These are phyloP conservation scores for Bugulina stolonifera DNA, from an alignment of 2,888 invertebrate genomes.

Conservation along the genomic window DNA sequence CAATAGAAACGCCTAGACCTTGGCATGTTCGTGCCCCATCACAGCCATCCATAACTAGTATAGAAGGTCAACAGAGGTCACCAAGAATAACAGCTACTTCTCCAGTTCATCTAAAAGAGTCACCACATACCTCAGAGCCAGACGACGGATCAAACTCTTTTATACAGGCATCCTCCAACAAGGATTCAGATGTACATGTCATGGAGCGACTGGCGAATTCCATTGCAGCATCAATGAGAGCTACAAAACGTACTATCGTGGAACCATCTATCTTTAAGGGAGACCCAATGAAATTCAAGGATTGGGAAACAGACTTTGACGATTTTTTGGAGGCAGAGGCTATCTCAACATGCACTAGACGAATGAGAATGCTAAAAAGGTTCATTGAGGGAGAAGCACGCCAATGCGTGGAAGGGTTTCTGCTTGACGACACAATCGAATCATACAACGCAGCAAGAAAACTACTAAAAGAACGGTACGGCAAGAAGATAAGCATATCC, in stretches of 20 bases:
- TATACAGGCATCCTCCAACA: too few species aligned
- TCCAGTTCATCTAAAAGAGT: too few species aligned
- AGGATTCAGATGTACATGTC: too few species aligned
- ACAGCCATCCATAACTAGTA: too few species aligned
- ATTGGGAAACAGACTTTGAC: constrained; percentile 19
- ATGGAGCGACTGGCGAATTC: not conserved
- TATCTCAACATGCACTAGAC: not conserved
- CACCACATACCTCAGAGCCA: too few species aligned
- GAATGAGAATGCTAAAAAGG: constrained; percentile 23
- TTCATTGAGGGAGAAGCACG: constrained; percentile 13
- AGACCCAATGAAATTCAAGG: constrained; percentile 13
- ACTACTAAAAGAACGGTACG: not conserved
- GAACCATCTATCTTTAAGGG: constrained; percentile 14
- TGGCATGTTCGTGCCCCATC: too few species aligned
- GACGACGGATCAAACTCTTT: too few species aligned
- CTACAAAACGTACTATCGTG: constrained; percentile 2
- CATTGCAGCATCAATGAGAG: not conserved
- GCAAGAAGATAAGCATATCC: not conserved
- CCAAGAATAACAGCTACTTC: too few species aligned
- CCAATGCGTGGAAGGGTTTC: constrained; percentile 7
- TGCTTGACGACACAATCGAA: not conserved
- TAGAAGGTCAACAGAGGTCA: too few species aligned
- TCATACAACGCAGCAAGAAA: constrained; percentile 16
- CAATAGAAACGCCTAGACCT: too few species aligned
- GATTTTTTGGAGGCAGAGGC: constrained; percentile 11